A percentile compares a stretch with the other conserved stretches of the same genome.
Conservation (phyloP, 2,797 vertebrate genomes). For the Bovichtus variegatus region DNA sequence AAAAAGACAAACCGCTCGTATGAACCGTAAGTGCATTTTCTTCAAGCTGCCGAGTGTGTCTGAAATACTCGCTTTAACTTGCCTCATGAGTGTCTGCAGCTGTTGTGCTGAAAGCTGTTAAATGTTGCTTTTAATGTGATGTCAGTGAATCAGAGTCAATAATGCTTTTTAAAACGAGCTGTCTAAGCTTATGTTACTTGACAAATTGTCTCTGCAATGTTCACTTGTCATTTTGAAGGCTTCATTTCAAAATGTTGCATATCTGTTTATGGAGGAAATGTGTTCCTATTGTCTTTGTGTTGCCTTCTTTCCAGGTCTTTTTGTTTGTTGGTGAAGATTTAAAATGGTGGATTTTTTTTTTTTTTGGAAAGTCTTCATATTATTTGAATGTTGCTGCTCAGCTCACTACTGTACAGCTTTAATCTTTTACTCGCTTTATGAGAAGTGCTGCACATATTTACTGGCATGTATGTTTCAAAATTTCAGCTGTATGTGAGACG, state of each 20-base stretch:
- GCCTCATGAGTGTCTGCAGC: background rate
- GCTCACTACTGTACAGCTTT: slow-evolving; percentile 24
- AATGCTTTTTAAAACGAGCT: slow-evolving; percentile 12
- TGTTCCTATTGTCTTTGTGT: background rate
- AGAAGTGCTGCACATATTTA: slow-evolving; percentile 21
- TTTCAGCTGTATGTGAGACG: slow-evolving; percentile 10
- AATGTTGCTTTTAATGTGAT: slow-evolving; percentile 37
- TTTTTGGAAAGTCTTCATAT: too few species aligned
- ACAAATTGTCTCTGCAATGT: background rate
- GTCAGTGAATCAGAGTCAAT: background rate
- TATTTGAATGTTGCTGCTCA: slow-evolving; percentile 8
- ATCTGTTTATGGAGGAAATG: background rate
- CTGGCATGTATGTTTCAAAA: background rate
- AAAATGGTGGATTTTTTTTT: background rate
- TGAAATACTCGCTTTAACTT: background rate
- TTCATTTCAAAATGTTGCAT: slow-evolving; percentile 27
- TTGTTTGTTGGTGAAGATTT: background rate
- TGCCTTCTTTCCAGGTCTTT: background rate
- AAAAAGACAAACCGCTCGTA: slow-evolving; percentile 1
- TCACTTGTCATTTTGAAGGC: background rate
- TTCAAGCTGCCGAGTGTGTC: slow-evolving; percentile 4
- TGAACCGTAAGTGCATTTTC: slow-evolving; percentile 38
- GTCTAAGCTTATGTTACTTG: slow-evolving; percentile 1
- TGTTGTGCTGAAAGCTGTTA: background rate
- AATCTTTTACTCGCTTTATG: background rate